Evolutionary conservation across 2,888 invertebrate species (phyloP).

Genomic region (Bellardia pandia): DNA sequence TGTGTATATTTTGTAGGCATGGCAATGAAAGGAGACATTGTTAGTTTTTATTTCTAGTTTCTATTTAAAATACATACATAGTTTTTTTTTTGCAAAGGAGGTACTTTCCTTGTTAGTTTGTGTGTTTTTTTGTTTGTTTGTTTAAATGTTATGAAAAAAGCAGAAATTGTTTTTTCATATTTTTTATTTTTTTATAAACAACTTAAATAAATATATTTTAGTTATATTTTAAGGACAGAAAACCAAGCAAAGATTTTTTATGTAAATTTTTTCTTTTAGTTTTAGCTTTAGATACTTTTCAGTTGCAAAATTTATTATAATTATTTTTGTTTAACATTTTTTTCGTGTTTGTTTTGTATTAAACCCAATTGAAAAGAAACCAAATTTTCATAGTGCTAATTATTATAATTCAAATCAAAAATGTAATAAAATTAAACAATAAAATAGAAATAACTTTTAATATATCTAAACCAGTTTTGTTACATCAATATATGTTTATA

Average conservation of each 20-base stretch:
- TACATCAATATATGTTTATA: not conserved
- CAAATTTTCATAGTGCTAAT: constrained; percentile 28
- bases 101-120: constrained; percentile 50
- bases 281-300: constrained; percentile 36
- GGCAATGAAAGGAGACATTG: constrained; percentile 29
- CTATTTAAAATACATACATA: constrained; percentile 50
- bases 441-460: not conserved
- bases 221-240: constrained; percentile 77
- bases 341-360: constrained; percentile 36
- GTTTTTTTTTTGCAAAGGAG: constrained; percentile 12
- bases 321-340: constrained; percentile 18
- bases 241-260: constrained; percentile 79
- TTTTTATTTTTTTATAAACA: constrained; percentile 23
- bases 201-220: constrained; percentile 27
- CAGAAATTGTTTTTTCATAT: constrained; percentile 34
- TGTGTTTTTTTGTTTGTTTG: constrained; percentile 41
- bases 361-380: constrained; percentile 64
- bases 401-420: constrained; percentile 5
- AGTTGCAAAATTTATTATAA: constrained; percentile 31
- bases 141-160: constrained; percentile 21
- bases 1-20: constrained; percentile 29
- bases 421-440: not conserved
- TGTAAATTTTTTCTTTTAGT: constrained; percentile 46
- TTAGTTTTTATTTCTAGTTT: constrained; percentile 26
- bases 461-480: not conserved